These are phyloP conservation scores for Nymphalis polychloros DNA, from an alignment of 2,888 invertebrate species.

Conservation along the genomic window DNA sequence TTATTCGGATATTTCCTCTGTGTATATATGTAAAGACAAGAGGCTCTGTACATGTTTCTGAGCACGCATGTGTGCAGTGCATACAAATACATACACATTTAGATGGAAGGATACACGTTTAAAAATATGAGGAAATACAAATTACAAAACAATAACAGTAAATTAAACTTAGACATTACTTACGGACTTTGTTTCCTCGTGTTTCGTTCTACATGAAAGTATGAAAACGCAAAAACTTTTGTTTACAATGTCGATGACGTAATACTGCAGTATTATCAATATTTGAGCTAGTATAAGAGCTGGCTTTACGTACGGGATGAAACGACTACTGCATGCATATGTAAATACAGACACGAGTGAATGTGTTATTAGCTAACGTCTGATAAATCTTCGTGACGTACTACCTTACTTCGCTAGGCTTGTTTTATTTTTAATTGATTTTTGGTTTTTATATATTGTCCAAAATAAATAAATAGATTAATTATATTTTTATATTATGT, in stretches of 20 bases:
- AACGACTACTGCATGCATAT: neutral
- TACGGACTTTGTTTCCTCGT: neutral
- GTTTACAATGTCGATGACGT: conserved; percentile 9
- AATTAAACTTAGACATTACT: neutral
- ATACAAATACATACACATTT: neutral
- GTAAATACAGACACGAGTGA: neutral
- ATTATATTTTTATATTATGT: no score
- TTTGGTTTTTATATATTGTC: no score
- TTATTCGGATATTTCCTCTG: neutral
- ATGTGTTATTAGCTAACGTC: neutral
- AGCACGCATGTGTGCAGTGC: no score
- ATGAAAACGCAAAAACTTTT: neutral
- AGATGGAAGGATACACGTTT: neutral
- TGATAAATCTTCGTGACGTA: no score
- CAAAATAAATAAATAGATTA: no score
- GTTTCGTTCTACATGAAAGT: neutral
- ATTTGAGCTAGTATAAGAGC: conserved; percentile 10
- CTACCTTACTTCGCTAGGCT: no score
- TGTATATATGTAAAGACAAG: no score
- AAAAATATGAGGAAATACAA: neutral
- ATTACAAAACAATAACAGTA: neutral
- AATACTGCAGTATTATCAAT: conserved; percentile 18
- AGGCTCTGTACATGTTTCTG: no score
- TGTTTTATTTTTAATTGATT: no score
- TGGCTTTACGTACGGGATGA: neutral